phyloP scores from a whole-genome alignment of 2,888 invertebrate genomes.

The Meiosimyza platycephala region DNA sequence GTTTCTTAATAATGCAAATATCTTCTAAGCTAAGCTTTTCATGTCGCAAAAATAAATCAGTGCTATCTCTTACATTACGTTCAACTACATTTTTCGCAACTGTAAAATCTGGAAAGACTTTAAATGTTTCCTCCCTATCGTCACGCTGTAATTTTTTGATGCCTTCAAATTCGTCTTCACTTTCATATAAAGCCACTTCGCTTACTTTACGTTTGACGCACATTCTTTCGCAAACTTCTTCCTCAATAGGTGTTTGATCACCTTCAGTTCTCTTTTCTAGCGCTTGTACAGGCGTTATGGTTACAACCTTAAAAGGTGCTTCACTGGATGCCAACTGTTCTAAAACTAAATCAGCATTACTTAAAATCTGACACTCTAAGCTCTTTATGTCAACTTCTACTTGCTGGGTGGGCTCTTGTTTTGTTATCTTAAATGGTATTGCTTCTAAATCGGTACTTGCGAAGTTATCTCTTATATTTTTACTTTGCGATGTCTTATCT shows the following conservation, averaged over 20 bases:
- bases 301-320: too few relatives aligned
- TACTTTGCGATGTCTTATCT: too few relatives aligned
- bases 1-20: background rate
- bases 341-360: too few relatives aligned
- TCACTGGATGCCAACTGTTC: too few relatives aligned
- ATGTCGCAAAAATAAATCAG: constrained; percentile 19
- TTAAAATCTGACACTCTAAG: too few relatives aligned
- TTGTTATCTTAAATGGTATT: too few relatives aligned
- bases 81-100: background rate
- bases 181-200: constrained; percentile 52
- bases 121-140: too few relatives aligned
- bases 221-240: constrained; percentile 37
- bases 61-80: background rate
- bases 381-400: too few relatives aligned
- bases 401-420: too few relatives aligned
- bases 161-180: background rate
- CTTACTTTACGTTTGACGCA: constrained; percentile 50
- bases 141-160: too few relatives aligned
- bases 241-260: constrained; percentile 40
- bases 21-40: background rate
- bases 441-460: too few relatives aligned
- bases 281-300: constrained; percentile 50
- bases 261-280: constrained; percentile 41
- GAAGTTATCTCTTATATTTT: too few relatives aligned
- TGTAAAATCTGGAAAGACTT: background rate